Evolutionary conservation across 1,140 invertebrate genomes (phyloP).

Genomic region (Aphis craccivora): DNA sequence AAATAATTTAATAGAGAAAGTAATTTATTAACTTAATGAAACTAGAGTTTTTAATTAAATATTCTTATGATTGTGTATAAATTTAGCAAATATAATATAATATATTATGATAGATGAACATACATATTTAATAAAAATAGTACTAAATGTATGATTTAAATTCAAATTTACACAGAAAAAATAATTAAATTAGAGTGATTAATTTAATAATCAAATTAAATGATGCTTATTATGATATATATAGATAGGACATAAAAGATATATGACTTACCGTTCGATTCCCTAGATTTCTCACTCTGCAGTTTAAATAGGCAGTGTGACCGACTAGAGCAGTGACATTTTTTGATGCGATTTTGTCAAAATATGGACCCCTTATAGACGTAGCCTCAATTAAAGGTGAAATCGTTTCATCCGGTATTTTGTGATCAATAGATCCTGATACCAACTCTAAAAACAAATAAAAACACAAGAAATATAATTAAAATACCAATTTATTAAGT

Average conservation of each 20-base stretch:
- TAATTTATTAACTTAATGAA: not conserved
- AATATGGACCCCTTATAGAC: slow-evolving; percentile 71
- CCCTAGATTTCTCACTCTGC: slow-evolving; percentile 79
- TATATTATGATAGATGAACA: not conserved
- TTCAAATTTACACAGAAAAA: not conserved
- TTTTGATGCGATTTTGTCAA: slow-evolving; percentile 75
- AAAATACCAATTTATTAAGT: too few species aligned
- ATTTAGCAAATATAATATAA: too few species aligned
- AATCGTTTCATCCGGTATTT: slow-evolving; percentile 13
- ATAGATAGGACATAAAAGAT: not conserved
- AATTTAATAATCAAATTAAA: not conserved
- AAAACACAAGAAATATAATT: too few species aligned
- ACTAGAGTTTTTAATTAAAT: not conserved
- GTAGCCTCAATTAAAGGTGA: slow-evolving; percentile 59
- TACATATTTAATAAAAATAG: not conserved
- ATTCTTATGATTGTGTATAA: not conserved
- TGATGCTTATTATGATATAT: not conserved
- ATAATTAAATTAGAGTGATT: not conserved
- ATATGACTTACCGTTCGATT: slow-evolving; percentile 77
- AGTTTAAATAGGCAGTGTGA: slow-evolving; percentile 79
- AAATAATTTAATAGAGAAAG: not conserved
- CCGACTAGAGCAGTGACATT: slow-evolving; percentile 83
- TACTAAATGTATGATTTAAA: not conserved
- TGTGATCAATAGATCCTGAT: slow-evolving; percentile 40
- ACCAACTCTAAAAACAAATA: slow-evolving; percentile 6